Percentiles rank a stretch among this genome's conserved stretches.
Evolutionary conservation across 2,888 invertebrate genomes (phyloP).

Genomic region (Dasysyrphus tricinctus): DNA sequence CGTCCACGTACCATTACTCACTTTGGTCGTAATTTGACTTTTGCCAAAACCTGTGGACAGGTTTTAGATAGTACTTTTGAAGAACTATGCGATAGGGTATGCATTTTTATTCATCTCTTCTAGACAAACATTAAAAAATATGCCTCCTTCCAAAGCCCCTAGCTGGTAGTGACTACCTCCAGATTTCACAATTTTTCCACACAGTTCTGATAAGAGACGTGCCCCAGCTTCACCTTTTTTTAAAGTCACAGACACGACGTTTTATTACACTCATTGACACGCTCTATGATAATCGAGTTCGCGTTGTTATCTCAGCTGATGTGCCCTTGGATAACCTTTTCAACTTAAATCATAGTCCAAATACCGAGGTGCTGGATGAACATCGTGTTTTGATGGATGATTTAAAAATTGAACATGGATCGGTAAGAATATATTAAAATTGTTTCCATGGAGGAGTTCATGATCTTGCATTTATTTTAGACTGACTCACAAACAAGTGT

Average conservation of each 20-base stretch:
- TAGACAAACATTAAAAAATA: neutral
- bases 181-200: conserved; percentile 96
- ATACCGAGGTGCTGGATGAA: conserved; percentile 87
- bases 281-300: conserved; percentile 95
- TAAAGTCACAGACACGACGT: conserved; percentile 94
- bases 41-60: conserved; percentile 95
- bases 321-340: conserved; percentile 91
- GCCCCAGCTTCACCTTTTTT: conserved; percentile 90
- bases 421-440: conserved; percentile 84
- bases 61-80: conserved; percentile 94
- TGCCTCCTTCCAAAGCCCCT: conserved; percentile 88
- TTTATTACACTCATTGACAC: conserved; percentile 99
- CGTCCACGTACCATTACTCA: conserved; percentile 94
- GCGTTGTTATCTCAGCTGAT: conserved; percentile 93
- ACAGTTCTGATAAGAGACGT: conserved; percentile 96
- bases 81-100: conserved; percentile 95
- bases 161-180: conserved; percentile 97
- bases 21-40: conserved; percentile 93
- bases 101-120: conserved; percentile 64
- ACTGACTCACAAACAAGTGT: conserved; percentile 92
- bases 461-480: conserved; percentile 82
- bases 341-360: conserved; percentile 78
- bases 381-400: conserved; percentile 97
- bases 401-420: conserved; percentile 91
- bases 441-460: neutral